These are phyloP conservation scores for Lamproptera curius DNA, from an alignment of 2,888 invertebrate species.

Conservation along the genomic window DNA sequence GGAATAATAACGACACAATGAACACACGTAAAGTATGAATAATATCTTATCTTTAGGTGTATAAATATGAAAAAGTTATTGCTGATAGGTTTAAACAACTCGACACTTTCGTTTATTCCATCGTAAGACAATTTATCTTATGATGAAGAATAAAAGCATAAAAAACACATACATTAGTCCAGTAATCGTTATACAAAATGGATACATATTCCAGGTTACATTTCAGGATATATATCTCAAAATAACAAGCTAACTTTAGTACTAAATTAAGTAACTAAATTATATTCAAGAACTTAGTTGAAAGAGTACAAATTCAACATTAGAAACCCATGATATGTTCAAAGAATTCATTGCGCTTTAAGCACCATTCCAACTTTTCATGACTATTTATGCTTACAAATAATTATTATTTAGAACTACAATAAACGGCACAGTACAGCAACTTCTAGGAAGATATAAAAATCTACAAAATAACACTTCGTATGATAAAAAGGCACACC, in stretches of 20 bases:
- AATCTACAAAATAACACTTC: slow-evolving; percentile 26
- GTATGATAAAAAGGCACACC: slow-evolving; percentile 23
- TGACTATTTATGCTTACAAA: not conserved
- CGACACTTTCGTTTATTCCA: not conserved
- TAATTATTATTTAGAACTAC: not conserved
- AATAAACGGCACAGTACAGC: not conserved
- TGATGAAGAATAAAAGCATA: not conserved
- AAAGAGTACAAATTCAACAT: not conserved
- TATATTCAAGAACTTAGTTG: not conserved
- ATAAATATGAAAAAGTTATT: not conserved
- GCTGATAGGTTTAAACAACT: not conserved
- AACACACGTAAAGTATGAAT: not conserved
- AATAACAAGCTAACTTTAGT: not conserved
- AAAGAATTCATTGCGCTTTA: slow-evolving; percentile 1
- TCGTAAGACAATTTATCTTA: not conserved
- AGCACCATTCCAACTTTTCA: slow-evolving; percentile 1
- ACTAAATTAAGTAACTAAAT: not conserved
- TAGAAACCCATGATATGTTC: slow-evolving; percentile 5
- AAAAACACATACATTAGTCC: not conserved
- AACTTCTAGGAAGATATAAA: slow-evolving; percentile 28
- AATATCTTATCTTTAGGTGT: not conserved
- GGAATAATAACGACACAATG: not conserved
- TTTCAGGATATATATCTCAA: not conserved
- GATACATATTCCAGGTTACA: too few species aligned
- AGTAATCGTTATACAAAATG: too few species aligned